Evolutionary conservation across 1,140 invertebrate species (phyloP).

Genomic region (Homalodisca vitripennis): DNA sequence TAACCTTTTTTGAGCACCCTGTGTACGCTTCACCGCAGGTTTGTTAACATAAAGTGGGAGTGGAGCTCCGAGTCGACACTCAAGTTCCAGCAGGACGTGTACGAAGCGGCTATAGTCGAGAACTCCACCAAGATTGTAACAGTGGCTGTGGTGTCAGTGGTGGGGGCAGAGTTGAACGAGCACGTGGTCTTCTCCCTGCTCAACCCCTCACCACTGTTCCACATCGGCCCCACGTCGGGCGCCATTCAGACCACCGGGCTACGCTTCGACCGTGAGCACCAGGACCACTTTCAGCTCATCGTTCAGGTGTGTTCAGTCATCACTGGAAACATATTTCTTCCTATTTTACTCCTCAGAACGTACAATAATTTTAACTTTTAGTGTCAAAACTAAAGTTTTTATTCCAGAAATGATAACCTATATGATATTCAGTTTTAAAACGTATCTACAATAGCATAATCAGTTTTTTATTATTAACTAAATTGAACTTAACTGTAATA

Average conservation of each 20-base stretch:
- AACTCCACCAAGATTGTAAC: slow-evolving; percentile 79
- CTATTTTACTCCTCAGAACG: too few relatives aligned
- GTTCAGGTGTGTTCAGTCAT: slow-evolving; percentile 69
- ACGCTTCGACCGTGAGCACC: slow-evolving; percentile 82
- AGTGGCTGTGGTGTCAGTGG: slow-evolving; percentile 80
- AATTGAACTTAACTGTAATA: too few relatives aligned
- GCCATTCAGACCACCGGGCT: slow-evolving; percentile 79
- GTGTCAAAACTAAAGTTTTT: too few relatives aligned
- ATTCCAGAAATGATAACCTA: too few relatives aligned
- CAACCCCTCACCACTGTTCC: slow-evolving; percentile 87
- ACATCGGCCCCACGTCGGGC: slow-evolving; percentile 86
- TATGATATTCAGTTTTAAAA: too few relatives aligned
- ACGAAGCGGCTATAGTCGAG: slow-evolving; percentile 77
- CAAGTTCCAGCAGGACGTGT: slow-evolving; percentile 76
- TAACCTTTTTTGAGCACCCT: too few relatives aligned
- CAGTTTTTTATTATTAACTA: too few relatives aligned
- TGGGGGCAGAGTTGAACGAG: slow-evolving; percentile 83
- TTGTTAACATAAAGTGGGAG: slow-evolving; percentile 59
- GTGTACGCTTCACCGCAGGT: slow-evolving; percentile 37
- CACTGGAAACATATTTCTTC: too few relatives aligned
- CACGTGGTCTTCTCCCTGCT: slow-evolving; percentile 84
- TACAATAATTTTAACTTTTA: too few relatives aligned
- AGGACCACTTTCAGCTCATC: slow-evolving; percentile 77
- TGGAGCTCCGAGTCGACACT: slow-evolving; percentile 73
- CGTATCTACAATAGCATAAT: too few relatives aligned